Evolutionary conservation across 2,797 vertebrate species (phyloP), one percentile per base, ranked within the genome.

Genomic region (Liasis olivaceus): DNA sequence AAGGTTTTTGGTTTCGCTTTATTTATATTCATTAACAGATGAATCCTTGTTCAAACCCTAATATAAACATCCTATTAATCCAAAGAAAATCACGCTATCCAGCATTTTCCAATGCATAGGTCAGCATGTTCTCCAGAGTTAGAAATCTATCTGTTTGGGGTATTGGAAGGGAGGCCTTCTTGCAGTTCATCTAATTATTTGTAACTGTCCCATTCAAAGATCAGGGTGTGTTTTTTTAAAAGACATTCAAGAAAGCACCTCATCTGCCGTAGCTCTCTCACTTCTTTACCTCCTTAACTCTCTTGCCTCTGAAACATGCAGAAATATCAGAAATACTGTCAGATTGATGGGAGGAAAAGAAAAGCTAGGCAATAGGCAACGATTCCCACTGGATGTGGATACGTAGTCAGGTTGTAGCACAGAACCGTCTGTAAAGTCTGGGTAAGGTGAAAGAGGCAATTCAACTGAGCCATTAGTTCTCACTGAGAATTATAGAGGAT

Each of bases 11-110:
- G 5, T 85, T 7, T 92, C 47, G 17, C 51, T 77, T 12, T 13
- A 84, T 56, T 64, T 86, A 36, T 59, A 69, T 86, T 85, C 28
- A 86, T 92, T 86, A 84, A 89, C 31, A 51, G 42, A 60, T 90
- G 6, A 60, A 85, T 15, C 11, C 14, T 93, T 95, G 91, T 72
- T 92, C 81, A 89, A 13, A 47, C 24, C 88, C 36, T 91, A 92
- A 93, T 94, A 2, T 14, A 63, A 3, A 20, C 17, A 93, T 66
- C 3, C 42, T 24, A 5, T 14, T 24, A 63, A 63, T 2, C 42
- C 54, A 26, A 22, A 58, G 58, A 15, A 64, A 17, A 90, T 26
- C 6, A 63, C 2, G 36, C 8, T 36, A 54, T 17, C 72, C 81
- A 89, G 2, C 15, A 66, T 85, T 92, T 87, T 54, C 20, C 31